These are phyloP conservation scores for Drosophila rufa DNA, from an alignment of 1,140 invertebrate species.

Conservation along the genomic window DNA sequence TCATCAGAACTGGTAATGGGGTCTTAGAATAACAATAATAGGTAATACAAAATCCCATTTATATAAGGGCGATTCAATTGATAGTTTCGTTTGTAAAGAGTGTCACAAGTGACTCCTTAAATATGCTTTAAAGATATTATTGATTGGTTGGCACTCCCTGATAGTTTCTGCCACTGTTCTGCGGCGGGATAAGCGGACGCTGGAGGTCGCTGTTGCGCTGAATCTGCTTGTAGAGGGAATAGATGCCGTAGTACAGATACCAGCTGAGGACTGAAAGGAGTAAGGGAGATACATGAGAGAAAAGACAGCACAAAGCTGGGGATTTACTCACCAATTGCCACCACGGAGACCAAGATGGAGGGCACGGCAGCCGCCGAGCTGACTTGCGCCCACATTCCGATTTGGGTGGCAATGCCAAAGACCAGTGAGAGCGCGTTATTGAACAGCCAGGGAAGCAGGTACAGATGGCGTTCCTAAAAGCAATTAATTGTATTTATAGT, in stretches of 20 bases:
- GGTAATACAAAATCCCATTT: not conserved
- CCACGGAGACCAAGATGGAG: not conserved
- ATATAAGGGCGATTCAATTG: not conserved
- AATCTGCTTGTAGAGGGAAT: slow-evolving; percentile 59
- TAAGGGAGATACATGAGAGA: not conserved
- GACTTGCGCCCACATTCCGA: not conserved
- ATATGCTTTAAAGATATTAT: not conserved
- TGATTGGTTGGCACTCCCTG: not conserved
- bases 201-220: slow-evolving; percentile 41
- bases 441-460: slow-evolving; percentile 67
- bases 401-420: not conserved
- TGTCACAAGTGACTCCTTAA: not conserved
- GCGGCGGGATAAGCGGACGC: slow-evolving; percentile 27
- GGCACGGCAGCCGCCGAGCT: not conserved
- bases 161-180: not conserved
- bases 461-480: slow-evolving; percentile 56
- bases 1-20: not conserved
- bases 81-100: not conserved
- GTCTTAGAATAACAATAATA: not conserved
- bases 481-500: not conserved
- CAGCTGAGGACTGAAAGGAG: slow-evolving; percentile 37
- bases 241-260: slow-evolving; percentile 58
- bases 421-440: slow-evolving; percentile 9
- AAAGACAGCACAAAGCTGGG: not conserved
- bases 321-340: not conserved